These are phyloP conservation scores for Scaptomyza pallida DNA, from an alignment of 1,140 invertebrate species.

Conservation along the genomic window DNA sequence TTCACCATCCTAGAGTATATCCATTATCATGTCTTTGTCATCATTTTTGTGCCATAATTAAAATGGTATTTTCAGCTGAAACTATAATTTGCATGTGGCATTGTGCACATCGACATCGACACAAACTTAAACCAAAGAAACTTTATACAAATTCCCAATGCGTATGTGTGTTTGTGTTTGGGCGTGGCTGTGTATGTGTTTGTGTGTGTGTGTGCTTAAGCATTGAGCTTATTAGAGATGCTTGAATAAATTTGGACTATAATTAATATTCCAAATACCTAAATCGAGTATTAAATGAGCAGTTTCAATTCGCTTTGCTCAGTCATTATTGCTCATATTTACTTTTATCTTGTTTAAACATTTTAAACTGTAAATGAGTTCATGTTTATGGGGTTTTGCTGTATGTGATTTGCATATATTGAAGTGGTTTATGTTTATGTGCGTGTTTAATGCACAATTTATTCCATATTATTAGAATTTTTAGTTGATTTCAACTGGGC, in stretches of 20 bases:
- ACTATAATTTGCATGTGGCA: conserved; percentile 60
- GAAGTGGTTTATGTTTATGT: conserved; percentile 15
- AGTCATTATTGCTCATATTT: conserved; percentile 43
- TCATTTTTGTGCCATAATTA: conserved; percentile 49
- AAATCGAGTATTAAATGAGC: conserved; percentile 50
- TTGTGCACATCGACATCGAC: conserved; percentile 16
- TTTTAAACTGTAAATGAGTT: conserved; percentile 18
- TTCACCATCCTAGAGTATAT: conserved; percentile 14
- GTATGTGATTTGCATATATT: conserved; percentile 32
- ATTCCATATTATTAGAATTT: conserved; percentile 4
- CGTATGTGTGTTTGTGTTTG: conserved; percentile 17
- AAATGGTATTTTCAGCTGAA: conserved; percentile 53
- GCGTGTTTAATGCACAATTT: conserved; percentile 14
- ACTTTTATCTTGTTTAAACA: conserved; percentile 35
- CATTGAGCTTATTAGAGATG: conserved; percentile 59
- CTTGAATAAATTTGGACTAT: conserved; percentile 68
- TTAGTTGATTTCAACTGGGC: neutral
- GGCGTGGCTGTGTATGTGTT: neutral
- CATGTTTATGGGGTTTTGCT: conserved; percentile 18
- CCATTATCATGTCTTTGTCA: conserved; percentile 51
- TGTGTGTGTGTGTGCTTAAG: conserved; percentile 14
- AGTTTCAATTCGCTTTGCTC: conserved; percentile 50
- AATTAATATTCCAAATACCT: conserved; percentile 55
- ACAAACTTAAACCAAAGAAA: conserved; percentile 53
- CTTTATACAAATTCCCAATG: conserved; percentile 6